Base-by-base conservation (phyloP, 2,113 vertebrate species). In the Typhlomys cinereus region DNA sequence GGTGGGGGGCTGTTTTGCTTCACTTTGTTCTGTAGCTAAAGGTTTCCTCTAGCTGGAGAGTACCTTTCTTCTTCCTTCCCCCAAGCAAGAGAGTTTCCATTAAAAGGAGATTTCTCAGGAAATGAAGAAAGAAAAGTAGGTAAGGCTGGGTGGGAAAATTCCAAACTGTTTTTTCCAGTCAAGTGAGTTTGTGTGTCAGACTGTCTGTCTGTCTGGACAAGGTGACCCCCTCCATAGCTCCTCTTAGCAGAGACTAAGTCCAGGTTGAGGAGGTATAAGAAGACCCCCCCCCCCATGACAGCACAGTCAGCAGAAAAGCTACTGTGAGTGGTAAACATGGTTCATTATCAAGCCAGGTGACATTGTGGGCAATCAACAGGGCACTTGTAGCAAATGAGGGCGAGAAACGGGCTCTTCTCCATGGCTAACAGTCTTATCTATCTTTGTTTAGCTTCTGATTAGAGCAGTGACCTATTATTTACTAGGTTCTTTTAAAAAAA, bases 401-500 rank as follows among this genome's bases (percentile, higher is more conserved):
- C 18, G 36, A 66, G 34, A 29, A 64, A 15, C 85, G 46, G 79
- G 41, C 81, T 14, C 64, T 25, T 85, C n/a, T 29, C 44, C 0
- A 0, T 41, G 52, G 76, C n/a, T 71, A 79, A 61, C 79, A 70
- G 79, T 36, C 67, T 79, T 57, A 23, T 64, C 83, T 87, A 6
- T 92, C 89, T 93, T 73, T 29, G 41, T 48, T 52, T 67, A 36
- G 92, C 36, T 50, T 93, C 93, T 90, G 92, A 88, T 85, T 89
- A 87, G 36, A 91, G 84, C 69, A 11, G 0, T 62, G 78, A n/a
- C 88, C 23, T 94, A 81, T 96, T 96, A 94, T 96, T 96, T 90
- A 90, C 94, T 94, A 94, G 93, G 21, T 75, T 82, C 89, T 91
- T 93, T 66, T 50, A 96, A 92, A 89, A 96, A 62, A 96, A 92